Evolutionary conservation across 2,113 vertebrate genomes (phyloP).

Genomic region (Sphyrna mokarran): DNA sequence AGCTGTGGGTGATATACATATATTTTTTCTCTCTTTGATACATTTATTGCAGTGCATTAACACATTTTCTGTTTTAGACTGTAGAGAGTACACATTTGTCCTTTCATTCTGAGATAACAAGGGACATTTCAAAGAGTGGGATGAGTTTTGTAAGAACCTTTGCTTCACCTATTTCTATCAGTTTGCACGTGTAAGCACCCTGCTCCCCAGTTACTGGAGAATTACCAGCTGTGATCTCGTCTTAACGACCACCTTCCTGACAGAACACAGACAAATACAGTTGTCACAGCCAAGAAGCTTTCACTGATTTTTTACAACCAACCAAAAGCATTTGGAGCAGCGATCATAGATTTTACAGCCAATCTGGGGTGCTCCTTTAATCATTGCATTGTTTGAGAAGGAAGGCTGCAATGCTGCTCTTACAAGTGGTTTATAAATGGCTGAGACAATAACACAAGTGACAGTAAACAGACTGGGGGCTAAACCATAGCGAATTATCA

Average conservation of each 20-base stretch:
- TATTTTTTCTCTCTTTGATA: slow-evolving; percentile 33
- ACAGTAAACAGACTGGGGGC: background rate
- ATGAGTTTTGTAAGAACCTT: background rate
- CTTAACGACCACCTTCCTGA: background rate
- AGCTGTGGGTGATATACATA: slow-evolving; percentile 38
- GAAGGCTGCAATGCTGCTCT: background rate
- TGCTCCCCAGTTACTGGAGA: background rate
- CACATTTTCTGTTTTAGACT: background rate
- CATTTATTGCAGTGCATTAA: background rate
- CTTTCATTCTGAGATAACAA: background rate
- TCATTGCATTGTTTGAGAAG: background rate
- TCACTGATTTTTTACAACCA: background rate
- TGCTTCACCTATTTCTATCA: background rate
- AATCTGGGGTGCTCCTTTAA: background rate
- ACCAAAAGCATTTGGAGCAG: background rate
- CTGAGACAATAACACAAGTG: background rate
- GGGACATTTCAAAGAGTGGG: background rate
- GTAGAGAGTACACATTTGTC: background rate
- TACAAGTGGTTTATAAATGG: background rate
- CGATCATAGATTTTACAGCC: background rate
- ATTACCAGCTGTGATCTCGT: background rate
- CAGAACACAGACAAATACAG: background rate
- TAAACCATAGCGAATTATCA: background rate
- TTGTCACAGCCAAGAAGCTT: no score
- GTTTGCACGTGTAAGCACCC: background rate